Evolutionary conservation across 2,888 invertebrate genomes (phyloP).

Genomic region (Suillia variegata): DNA sequence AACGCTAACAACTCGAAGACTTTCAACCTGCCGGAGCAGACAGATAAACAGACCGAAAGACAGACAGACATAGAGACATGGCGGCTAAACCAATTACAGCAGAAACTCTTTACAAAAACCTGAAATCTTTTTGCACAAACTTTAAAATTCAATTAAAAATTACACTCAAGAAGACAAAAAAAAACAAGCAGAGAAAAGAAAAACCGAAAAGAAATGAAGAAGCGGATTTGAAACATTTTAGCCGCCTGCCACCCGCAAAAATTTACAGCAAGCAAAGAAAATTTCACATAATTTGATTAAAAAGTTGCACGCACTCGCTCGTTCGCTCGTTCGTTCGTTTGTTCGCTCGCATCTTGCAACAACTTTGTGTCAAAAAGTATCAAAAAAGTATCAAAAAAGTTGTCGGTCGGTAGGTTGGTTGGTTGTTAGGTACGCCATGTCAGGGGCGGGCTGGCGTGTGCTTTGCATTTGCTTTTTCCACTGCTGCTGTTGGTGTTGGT

Average conservation of each 20-base stretch:
- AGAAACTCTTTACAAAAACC: conserved; percentile 33
- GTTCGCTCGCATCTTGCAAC: too few relatives aligned
- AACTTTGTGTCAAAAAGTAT: conserved; percentile 21
- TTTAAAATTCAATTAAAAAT: conserved; percentile 53
- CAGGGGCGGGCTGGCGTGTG: too few relatives aligned
- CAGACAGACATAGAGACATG: too few relatives aligned
- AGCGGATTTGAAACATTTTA: conserved; percentile 42
- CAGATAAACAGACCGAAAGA: too few relatives aligned
- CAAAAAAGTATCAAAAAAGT: conserved; percentile 14
- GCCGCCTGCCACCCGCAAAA: too few relatives aligned
- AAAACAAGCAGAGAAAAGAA: background rate
- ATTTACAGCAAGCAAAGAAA: conserved; percentile 52
- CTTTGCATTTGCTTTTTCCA: too few relatives aligned
- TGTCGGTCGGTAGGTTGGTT: too few relatives aligned
- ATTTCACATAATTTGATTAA: conserved; percentile 52
- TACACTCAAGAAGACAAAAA: conserved; percentile 27
- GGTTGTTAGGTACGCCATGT: too few relatives aligned
- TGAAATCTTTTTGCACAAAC: conserved; percentile 45
- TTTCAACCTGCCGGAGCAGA: too few relatives aligned
- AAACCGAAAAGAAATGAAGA: background rate
- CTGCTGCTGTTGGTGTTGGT: too few relatives aligned
- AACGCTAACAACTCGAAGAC: too few relatives aligned
- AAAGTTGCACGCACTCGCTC: conserved; percentile 53
- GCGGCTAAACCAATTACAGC: conserved; percentile 43
- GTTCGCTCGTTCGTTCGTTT: too few relatives aligned